phyloP scores from a whole-genome alignment of 2,797 vertebrate species.

The Mormyrops attenuatus region DNA sequence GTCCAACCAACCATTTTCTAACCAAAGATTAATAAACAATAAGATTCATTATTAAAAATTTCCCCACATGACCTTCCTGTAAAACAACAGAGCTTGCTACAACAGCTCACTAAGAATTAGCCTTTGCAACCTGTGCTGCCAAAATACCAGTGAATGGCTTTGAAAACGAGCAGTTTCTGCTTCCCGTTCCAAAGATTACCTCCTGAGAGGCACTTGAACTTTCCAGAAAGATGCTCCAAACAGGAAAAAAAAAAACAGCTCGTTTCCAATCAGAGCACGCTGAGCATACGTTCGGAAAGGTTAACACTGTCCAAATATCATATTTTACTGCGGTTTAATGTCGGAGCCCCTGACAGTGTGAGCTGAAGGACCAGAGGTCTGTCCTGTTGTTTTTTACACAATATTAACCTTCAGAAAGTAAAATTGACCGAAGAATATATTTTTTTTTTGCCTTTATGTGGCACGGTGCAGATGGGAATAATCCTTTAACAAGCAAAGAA shows the following conservation, averaged over 20 bases:
- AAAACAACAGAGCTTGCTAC: not conserved
- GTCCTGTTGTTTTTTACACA: constrained; percentile 5
- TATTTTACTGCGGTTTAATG: constrained; percentile 16
- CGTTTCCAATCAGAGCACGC: constrained; percentile 18
- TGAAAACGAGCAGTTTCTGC: not conserved
- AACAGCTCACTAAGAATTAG: constrained; percentile 4
- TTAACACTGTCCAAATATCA: constrained; percentile 23
- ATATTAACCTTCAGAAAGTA: constrained; percentile 20
- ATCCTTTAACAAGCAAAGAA: constrained; percentile 7
- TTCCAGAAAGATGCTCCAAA: constrained; percentile 24
- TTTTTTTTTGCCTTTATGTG: constrained; percentile 11
- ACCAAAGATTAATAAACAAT: not conserved
- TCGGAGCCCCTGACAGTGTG: constrained; percentile 8
- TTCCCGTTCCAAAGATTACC: not conserved
- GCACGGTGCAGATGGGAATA: not conserved
- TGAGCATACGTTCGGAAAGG: not conserved
- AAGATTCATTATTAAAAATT: not conserved
- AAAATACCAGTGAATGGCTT: not conserved
- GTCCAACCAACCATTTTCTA: not conserved
- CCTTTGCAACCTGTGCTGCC: not conserved
- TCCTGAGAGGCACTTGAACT: constrained; percentile 22
- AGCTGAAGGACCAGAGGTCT: not conserved
- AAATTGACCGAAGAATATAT: not conserved
- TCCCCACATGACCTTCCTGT: not conserved
- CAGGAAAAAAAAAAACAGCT: constrained; percentile 17